Percentiles rank a stretch among this genome's conserved stretches.
phyloP scores from a whole-genome alignment of 2,797 vertebrate species.

The Amniataba percoides region DNA sequence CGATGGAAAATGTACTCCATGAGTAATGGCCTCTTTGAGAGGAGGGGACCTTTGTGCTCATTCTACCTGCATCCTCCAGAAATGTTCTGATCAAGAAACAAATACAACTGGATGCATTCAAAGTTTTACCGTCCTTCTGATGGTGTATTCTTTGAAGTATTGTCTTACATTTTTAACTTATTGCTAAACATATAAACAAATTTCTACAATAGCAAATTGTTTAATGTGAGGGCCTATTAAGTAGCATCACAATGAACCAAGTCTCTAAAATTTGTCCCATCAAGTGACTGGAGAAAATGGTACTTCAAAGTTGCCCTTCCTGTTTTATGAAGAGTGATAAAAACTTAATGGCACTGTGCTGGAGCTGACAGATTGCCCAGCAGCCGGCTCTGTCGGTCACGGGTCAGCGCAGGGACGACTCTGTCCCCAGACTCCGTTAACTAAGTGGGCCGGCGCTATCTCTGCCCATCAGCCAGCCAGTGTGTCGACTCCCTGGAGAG shows the following conservation, averaged over 20 bases:
- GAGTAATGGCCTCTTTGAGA: constrained; percentile 64
- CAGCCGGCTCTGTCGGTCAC: constrained; percentile 49
- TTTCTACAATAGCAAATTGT: constrained; percentile 8
- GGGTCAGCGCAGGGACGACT: constrained; percentile 69
- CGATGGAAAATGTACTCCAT: constrained; percentile 69
- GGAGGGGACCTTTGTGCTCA: constrained; percentile 50
- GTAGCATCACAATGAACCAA: not conserved
- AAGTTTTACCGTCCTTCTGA: constrained; percentile 24
- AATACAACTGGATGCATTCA: constrained; percentile 23
- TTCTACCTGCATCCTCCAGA: constrained; percentile 61
- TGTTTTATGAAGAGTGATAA: constrained; percentile 64
- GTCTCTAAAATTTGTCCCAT: not conserved
- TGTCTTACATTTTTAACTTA: not conserved
- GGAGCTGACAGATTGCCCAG: constrained; percentile 58
- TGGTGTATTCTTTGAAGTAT: constrained; percentile 9
- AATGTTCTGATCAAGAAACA: constrained; percentile 30
- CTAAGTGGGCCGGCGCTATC: constrained; percentile 66
- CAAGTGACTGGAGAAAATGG: constrained; percentile 5
- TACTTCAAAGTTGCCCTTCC: constrained; percentile 46
- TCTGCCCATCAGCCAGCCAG: constrained; percentile 63
- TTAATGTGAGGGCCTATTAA: not conserved
- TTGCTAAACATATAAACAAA: not conserved
- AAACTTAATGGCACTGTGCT: constrained; percentile 40
- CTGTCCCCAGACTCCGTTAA: constrained; percentile 64
- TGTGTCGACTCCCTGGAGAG: constrained; percentile 47